Conservation (phyloP, 2,113 vertebrate species). For the Miniopterus natalensis region DNA sequence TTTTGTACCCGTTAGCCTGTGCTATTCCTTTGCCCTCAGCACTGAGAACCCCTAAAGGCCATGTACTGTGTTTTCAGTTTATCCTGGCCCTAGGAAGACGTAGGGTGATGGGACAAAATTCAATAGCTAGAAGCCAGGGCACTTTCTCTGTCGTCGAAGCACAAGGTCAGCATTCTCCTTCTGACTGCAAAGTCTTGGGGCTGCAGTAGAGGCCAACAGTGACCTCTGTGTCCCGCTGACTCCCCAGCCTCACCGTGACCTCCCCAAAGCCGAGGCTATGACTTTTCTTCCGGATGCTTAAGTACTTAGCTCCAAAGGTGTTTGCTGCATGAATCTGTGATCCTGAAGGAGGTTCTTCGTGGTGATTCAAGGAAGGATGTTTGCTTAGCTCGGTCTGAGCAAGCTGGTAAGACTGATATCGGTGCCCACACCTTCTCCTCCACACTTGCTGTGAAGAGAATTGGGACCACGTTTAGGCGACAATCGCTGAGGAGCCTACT, state of each 20-base stretch:
- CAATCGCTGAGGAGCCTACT: fast-evolving
- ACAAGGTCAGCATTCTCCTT: background rate
- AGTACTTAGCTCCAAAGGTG: background rate
- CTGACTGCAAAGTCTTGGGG: background rate
- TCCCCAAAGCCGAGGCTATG: background rate
- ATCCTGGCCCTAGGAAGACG: background rate
- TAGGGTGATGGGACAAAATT: background rate
- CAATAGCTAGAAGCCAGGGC: fast-evolving
- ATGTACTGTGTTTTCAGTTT: background rate
- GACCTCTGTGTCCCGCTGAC: background rate
- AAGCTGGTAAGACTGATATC: fast-evolving
- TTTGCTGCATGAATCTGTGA: background rate
- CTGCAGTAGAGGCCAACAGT: background rate
- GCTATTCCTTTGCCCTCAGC: background rate
- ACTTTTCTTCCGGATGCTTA: background rate
- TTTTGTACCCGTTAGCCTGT: background rate
- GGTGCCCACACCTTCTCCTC: background rate
- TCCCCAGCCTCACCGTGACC: background rate
- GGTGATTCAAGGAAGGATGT: background rate
- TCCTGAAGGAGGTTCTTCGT: background rate
- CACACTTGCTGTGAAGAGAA: too few species aligned
- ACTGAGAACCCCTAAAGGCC: background rate
- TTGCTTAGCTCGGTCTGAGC: background rate
- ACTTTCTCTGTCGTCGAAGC: background rate
- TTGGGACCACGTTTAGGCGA: background rate